Evolutionary conservation across 2,888 invertebrate genomes (phyloP), one percentile per base, ranked within the genome.

Genomic region (Alsophila aescularia): DNA sequence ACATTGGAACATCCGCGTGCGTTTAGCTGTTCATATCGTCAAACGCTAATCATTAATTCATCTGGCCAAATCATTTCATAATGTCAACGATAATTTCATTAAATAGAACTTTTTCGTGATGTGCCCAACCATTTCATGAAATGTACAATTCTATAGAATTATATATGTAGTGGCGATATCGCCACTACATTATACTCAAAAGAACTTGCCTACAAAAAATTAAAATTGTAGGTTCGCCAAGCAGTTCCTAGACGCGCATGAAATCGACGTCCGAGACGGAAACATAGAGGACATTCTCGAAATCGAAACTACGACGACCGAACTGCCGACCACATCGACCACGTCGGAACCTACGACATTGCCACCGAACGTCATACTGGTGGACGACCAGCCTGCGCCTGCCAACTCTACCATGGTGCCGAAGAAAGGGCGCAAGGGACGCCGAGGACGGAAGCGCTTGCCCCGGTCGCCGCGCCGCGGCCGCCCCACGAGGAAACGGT

Each of bases 171-270:
- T n/a, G n/a, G n/a, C n/a, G n/a, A n/a, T n/a, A n/a, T n/a, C n/a
- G n/a, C n/a, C n/a, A n/a, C 10, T 5, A 21, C 21, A 21, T 21
- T 21, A 6, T 6, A 29, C 10, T 2, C 10, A n/a, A 29, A 5
- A n/a, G 10, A n/a, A 10, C n/a, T 2, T 31, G 12, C n/a, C n/a
- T 2, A 6, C 3, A 32, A 32, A 13, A 5, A 13, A 13, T 32
- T 42, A 16, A 27, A 35, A 29, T 52, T 48, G 34, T 7, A 24
- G 94, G 70, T 95, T 96, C 73, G 94, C 95, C 8, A 94, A 94
- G 71, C 93, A 94, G 64, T 96, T 96, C 75, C 91, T 95, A 39
- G 96, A 96, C 70, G 92, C 93, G 24, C 93, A 93, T 45, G 93
- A 93, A 73, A 92, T 93, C 54, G 87, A 91, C 62, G 83, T 88